Evolutionary conservation across 2,113 vertebrate species (phyloP).

Genomic region (Chionis minor): DNA sequence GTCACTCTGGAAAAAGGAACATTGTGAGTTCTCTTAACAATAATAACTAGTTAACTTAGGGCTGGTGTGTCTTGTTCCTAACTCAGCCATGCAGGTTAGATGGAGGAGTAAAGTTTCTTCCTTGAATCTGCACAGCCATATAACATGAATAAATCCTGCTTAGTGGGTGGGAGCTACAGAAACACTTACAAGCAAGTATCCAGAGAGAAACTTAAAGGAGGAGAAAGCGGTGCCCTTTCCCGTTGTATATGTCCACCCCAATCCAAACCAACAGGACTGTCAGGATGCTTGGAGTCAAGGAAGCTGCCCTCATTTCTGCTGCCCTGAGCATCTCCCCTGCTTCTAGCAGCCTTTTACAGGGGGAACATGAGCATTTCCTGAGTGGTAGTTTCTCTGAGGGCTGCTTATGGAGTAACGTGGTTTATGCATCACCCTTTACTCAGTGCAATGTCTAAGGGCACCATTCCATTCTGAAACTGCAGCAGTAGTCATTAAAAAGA

Average conservation of each 20-base stretch:
- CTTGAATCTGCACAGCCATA: background rate
- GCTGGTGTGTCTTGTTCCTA: background rate
- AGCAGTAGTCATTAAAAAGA: background rate
- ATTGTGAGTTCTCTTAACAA: background rate
- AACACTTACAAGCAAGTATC: rapidly evolving
- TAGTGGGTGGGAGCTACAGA: background rate
- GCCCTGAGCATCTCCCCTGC: background rate
- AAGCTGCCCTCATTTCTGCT: background rate
- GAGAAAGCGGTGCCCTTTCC: background rate
- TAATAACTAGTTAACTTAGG: background rate
- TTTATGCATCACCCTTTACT: background rate
- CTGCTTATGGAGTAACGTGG: background rate
- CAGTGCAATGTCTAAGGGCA: background rate
- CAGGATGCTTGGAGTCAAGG: background rate
- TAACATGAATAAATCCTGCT: background rate
- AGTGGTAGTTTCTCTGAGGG: background rate
- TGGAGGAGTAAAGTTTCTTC: background rate
- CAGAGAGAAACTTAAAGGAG: background rate
- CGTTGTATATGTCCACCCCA: background rate
- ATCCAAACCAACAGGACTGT: background rate
- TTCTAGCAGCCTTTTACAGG: background rate
- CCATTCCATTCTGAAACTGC: background rate
- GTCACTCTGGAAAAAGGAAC: background rate
- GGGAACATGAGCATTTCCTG: rapidly evolving
- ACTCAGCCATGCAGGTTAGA: background rate